Percentiles rank a stretch among this genome's conserved stretches.
Evolutionary conservation across 2,113 vertebrate species (phyloP).

Genomic region (Galemys pyrenaicus): DNA sequence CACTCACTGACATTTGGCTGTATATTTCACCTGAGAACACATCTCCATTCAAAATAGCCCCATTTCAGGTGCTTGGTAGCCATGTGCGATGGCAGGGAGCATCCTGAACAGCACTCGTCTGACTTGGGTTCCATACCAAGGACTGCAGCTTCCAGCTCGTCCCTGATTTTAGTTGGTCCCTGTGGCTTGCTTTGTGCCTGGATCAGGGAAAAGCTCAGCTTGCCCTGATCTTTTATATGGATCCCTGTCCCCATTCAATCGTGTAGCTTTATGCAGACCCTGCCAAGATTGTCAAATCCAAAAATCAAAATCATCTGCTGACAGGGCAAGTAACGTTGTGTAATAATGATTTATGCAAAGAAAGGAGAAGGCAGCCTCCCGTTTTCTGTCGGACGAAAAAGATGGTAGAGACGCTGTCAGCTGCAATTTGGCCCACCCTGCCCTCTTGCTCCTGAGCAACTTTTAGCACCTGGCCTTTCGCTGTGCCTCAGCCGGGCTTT

Average conservation of each 20-base stretch:
- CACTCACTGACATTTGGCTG: background rate
- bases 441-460: background rate
- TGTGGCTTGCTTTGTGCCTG: background rate
- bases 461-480: background rate
- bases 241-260: background rate
- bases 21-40: background rate
- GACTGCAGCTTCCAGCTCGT: background rate
- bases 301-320: conserved; percentile 28
- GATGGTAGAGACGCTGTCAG: background rate
- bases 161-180: background rate
- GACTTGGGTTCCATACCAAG: background rate
- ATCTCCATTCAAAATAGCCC: background rate
- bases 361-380: background rate
- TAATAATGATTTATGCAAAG: conserved; percentile 32
- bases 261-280: background rate
- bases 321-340: background rate
- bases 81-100: background rate
- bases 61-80: background rate
- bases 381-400: background rate
- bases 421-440: background rate
- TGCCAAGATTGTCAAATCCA: conserved; percentile 37
- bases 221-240: background rate
- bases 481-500: background rate
- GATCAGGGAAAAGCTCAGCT: background rate
- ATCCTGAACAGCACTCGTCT: background rate